phyloP scores from a whole-genome alignment of 1,140 invertebrate species.

The Oreohelix idahoensis region DNA sequence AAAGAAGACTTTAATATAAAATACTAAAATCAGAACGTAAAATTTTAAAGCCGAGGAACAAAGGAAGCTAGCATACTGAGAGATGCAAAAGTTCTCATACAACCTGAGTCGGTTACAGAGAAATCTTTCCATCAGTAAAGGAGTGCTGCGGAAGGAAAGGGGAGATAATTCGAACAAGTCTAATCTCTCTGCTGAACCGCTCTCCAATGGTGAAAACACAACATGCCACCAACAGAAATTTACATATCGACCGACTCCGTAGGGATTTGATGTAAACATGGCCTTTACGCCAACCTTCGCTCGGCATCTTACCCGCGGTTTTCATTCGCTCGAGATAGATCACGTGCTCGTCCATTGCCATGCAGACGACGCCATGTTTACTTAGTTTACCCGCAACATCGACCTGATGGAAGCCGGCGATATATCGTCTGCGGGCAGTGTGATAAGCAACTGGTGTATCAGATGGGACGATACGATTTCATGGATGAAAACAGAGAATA shows the following conservation, averaged over 20 bases:
- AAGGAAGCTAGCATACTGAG: no score
- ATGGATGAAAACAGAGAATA: no score
- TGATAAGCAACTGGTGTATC: slow-evolving; percentile 24
- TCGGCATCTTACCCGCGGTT: slow-evolving; percentile 1
- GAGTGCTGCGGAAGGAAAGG: slow-evolving; percentile 8
- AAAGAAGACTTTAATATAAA: no score
- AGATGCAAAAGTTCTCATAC: neutral
- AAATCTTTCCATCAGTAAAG: slow-evolving; percentile 17
- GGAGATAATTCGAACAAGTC: slow-evolving; percentile 26
- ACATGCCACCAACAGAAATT: slow-evolving; percentile 39
- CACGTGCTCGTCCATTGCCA: slow-evolving; percentile 18
- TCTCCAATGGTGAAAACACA: slow-evolving; percentile 39
- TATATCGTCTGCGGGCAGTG: neutral
- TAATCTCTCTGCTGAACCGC: slow-evolving; percentile 27
- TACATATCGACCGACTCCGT: slow-evolving; percentile 28
- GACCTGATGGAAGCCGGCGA: neutral
- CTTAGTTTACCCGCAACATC: neutral
- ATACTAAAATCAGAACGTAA: no score
- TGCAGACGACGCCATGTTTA: slow-evolving; percentile 30
- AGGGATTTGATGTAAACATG: slow-evolving; percentile 28
- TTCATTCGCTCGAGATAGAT: slow-evolving; percentile 12
- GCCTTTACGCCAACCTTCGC: slow-evolving; percentile 13
- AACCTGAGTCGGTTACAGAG: neutral
- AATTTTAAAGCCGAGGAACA: no score
- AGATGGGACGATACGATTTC: no score